A percentile compares a stretch with the other conserved stretches of the same genome.
These are phyloP conservation scores for Cistogaster globosa DNA, from an alignment of 2,888 invertebrate species.

Conservation along the genomic window DNA sequence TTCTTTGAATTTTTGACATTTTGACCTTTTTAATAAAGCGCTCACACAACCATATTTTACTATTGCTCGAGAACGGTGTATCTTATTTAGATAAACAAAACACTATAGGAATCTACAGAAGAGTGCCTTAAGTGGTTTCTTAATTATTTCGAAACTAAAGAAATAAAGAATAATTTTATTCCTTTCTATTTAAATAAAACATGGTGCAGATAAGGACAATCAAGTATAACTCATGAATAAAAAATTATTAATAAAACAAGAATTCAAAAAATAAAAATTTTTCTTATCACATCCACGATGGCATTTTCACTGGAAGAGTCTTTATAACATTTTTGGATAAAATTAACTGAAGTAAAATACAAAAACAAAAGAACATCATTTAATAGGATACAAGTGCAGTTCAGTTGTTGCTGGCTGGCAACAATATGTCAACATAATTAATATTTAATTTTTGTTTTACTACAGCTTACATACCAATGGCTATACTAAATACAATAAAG, in stretches of 20 bases:
- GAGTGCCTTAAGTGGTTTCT: too few species aligned
- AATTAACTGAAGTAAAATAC: not conserved
- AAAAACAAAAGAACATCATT: not conserved
- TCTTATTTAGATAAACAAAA: too few species aligned
- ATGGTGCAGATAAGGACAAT: too few species aligned
- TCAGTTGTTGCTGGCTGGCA: constrained; percentile 69
- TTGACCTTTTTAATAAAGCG: too few species aligned
- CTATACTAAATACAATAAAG: not conserved
- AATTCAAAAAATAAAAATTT: constrained; percentile 44
- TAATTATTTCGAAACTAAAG: too few species aligned
- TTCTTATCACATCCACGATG: constrained; percentile 50
- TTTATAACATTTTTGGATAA: constrained; percentile 21
- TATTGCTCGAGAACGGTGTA: too few species aligned
- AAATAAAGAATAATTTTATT: too few species aligned
- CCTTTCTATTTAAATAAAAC: too few species aligned
- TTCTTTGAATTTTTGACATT: too few species aligned
- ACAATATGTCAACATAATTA: constrained; percentile 81
- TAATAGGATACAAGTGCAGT: not conserved
- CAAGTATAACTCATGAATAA: not conserved
- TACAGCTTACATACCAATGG: constrained; percentile 19
- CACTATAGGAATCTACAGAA: too few species aligned
- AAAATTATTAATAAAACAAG: constrained; percentile 36
- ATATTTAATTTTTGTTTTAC: constrained; percentile 78
- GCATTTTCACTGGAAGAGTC: constrained; percentile 39
- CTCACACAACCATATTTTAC: too few species aligned